Conservation (phyloP, 2,888 invertebrate species). For the Ceramica pisi region DNA sequence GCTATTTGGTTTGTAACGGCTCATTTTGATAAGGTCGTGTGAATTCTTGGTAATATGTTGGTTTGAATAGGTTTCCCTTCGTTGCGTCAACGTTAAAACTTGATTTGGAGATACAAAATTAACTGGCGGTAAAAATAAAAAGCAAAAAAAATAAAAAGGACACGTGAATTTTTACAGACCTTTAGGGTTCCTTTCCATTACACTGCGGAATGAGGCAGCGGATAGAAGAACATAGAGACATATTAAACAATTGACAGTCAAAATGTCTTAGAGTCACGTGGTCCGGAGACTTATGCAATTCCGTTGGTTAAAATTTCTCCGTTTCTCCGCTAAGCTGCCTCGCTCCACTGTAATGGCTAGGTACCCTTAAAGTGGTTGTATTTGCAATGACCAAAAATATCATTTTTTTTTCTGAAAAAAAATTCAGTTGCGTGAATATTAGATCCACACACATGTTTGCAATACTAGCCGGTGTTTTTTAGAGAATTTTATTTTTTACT, state of each 20-base stretch:
- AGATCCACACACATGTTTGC: neutral
- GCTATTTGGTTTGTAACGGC: constrained; percentile 27
- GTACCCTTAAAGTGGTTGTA: too few relatives aligned
- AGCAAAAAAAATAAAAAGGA: constrained; percentile 12
- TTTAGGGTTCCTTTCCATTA: too few relatives aligned
- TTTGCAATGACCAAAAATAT: neutral
- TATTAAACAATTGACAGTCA: too few relatives aligned
- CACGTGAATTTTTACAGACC: neutral
- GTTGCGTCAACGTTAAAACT: neutral
- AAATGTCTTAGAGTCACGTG: too few relatives aligned
- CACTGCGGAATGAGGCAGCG: too few relatives aligned
- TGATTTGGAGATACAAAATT: neutral
- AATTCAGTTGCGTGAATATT: neutral
- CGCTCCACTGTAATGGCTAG: too few relatives aligned
- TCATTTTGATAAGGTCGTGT: constrained; percentile 12
- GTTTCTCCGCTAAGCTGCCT: too few relatives aligned
- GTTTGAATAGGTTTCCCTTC: neutral
- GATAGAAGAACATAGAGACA: too few relatives aligned
- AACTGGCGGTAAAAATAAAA: neutral
- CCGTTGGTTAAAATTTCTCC: too few relatives aligned
- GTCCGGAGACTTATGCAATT: too few relatives aligned
- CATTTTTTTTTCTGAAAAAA: neutral
- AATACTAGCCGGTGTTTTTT: neutral
- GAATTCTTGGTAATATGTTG: constrained; percentile 19
- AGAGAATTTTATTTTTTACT: neutral